Percentiles rank a stretch among this genome's conserved stretches.
Evolutionary conservation across 2,113 vertebrate species (phyloP).

Genomic region (Heteronetta atricapilla): DNA sequence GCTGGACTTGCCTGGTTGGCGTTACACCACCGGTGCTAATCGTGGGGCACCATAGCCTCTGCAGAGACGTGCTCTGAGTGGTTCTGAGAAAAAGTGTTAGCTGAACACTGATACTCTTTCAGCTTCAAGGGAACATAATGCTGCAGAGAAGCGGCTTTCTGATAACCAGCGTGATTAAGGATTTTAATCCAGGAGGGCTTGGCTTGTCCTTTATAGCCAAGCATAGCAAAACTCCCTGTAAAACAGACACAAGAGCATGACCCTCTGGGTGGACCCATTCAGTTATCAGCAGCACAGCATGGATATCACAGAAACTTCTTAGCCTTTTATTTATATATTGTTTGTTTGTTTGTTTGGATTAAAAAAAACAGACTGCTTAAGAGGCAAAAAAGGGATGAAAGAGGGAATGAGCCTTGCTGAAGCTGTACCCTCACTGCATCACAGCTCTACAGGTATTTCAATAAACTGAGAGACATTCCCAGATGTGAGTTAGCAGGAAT

Average conservation of each 20-base stretch:
- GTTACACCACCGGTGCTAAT: not conserved
- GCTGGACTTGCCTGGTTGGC: not conserved
- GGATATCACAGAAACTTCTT: not conserved
- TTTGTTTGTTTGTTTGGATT: not conserved
- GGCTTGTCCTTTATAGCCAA: conserved; percentile 48
- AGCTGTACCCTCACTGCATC: not conserved
- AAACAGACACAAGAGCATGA: conserved; percentile 41
- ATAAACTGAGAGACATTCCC: not conserved
- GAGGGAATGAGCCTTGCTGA: not conserved
- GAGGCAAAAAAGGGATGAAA: not conserved
- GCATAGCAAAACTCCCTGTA: conserved; percentile 64
- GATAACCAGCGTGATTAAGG: conserved; percentile 4
- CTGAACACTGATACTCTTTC: conserved; percentile 36
- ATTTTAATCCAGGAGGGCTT: conserved; percentile 65
- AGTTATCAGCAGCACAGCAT: not conserved
- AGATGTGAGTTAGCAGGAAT: not conserved
- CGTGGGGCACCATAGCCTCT: not conserved
- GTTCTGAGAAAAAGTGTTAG: not conserved
- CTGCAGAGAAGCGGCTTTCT: conserved; percentile 45
- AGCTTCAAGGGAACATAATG: conserved; percentile 47
- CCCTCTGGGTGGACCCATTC: not conserved
- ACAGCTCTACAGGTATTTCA: not conserved
- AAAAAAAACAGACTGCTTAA: not conserved
- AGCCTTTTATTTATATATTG: not conserved
- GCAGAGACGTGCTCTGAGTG: not conserved